Evolutionary conservation across 2,797 vertebrate species (phyloP), one percentile per base, ranked within the genome.

Genomic region (Chromis chromis): DNA sequence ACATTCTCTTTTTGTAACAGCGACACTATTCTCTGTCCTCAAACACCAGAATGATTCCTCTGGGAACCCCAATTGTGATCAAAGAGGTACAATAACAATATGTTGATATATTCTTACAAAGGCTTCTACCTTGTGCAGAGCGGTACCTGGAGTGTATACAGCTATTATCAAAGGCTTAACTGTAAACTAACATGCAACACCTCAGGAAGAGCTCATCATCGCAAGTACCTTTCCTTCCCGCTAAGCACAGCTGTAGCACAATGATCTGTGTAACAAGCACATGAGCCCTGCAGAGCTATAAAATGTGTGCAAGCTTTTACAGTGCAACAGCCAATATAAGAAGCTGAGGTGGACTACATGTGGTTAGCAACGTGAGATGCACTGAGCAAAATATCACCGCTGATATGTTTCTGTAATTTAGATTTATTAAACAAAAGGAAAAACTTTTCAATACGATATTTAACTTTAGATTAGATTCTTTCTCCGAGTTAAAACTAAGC

Each of bases 11-110:
- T 58, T 44, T 44, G 42, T 17, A 17, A 7, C 19, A 44, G 42
- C 60, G 70, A 50, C n/a, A 63, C 14, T 13, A 48, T 10, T 55
- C 31, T 24, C 61, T 44, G 63, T 42, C 24, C 57, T 70, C 4
- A 76, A 46, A 71, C 8, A 42, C 13, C 17, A 59, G 48, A 52
- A 7, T n/a, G 11, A 55, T n/a, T 81, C 73, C 7, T 13, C 12
- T 6, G 5, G 39, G 42, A 52, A 19, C 4, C 11, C 27, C 11
- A 28, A 19, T 25, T 46, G 12, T 57, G n/a, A 8, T 53, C 17
- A 66, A 54, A 61, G 24, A 21, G 22, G 39, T 8, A 58, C 16
- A 24, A 10, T 54, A 28, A 55, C 25, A 52, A 57, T 52, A 39
- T 55, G 31, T 60, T 52, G 42, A 9, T 6, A 40, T n/a, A 50